Evolutionary conservation across 2,888 invertebrate species (phyloP), one percentile per base, ranked within the genome.

Genomic region (Tridacna crocea): DNA sequence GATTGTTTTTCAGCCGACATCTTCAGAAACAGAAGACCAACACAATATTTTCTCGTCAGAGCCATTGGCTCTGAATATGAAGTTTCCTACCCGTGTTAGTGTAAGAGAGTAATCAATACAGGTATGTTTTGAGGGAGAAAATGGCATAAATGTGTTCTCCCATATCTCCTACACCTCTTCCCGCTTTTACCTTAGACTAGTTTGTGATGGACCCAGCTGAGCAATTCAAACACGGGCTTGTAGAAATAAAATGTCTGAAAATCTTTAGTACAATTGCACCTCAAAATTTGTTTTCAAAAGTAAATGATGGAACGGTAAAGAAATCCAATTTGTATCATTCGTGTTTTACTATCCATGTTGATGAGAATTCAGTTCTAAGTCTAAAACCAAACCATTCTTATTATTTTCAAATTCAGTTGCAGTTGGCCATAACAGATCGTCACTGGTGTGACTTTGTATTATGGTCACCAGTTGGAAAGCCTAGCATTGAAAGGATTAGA

Each of bases 381-480:
- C 36, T 66, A 12, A 66, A 66, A 66, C 8, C 13, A 66, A 66
- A 10, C 10, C 66, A 66, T 22, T 11, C 13, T 11, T 66, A 66
- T 36, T 66, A 66, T 22, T 66, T 26, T 27, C 66, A 66, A 19
- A 22, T 66, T 27, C 66, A 66, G 22, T 12, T 12, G 10, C 66
- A 66, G 27, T n/a, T 66, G 66, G 66, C 26, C 11, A 12, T 66
- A 12, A 66, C 66, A 12, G 66, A 27, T 12, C 13, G 12, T 24
- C 17, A 66, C 11, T 66, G 66, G 66, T 66, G 66, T 66, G 66
- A 66, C 26, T 66, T 66, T 66, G 66, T 66, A 13, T 10, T 66
- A 11, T 66, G 66, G 66, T n/a, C 66, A 11, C 51, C 51, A 51
- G 15, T 51, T 13, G 51, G 51, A 51, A 51, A 51, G 15, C 51